These are phyloP conservation scores for Chrysemys picta DNA, from an alignment of 2,113 vertebrate genomes.

Conservation along the genomic window DNA sequence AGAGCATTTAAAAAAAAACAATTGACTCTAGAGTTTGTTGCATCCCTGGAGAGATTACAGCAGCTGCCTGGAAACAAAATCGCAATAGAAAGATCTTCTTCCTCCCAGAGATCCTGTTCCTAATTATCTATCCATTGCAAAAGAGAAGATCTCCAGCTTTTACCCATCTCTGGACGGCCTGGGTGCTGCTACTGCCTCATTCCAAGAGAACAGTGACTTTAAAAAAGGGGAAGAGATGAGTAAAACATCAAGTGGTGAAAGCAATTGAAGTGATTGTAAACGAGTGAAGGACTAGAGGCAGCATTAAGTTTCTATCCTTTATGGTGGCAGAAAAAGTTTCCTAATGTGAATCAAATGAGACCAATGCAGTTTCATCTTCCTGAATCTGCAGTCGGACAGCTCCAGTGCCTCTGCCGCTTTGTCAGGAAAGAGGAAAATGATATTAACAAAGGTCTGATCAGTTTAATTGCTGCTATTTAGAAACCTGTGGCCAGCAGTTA, in stretches of 20 bases:
- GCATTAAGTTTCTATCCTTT: neutral
- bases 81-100: slow-evolving; percentile 58
- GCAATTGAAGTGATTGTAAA: neutral
- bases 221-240: neutral
- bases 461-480: neutral
- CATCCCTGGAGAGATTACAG: slow-evolving; percentile 54
- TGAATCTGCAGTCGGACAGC: neutral
- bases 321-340: neutral
- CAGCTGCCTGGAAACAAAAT: slow-evolving; percentile 56
- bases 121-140: slow-evolving; percentile 52
- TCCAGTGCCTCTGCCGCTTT: neutral
- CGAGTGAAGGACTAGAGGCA: neutral
- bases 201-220: neutral
- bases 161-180: slow-evolving; percentile 44
- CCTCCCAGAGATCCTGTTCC: slow-evolving; percentile 42
- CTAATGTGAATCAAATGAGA: neutral
- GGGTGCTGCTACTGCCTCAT: neutral
- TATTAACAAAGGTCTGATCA: neutral
- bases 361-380: neutral
- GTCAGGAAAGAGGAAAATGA: neutral
- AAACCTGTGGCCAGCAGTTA: neutral
- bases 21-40: neutral
- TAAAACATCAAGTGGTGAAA: neutral
- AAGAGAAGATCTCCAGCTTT: slow-evolving; percentile 8
- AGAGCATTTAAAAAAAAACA: slow-evolving; percentile 54